Conservation (phyloP, 2,888 invertebrate genomes). For the Tolmerus cingulatus region DNA sequence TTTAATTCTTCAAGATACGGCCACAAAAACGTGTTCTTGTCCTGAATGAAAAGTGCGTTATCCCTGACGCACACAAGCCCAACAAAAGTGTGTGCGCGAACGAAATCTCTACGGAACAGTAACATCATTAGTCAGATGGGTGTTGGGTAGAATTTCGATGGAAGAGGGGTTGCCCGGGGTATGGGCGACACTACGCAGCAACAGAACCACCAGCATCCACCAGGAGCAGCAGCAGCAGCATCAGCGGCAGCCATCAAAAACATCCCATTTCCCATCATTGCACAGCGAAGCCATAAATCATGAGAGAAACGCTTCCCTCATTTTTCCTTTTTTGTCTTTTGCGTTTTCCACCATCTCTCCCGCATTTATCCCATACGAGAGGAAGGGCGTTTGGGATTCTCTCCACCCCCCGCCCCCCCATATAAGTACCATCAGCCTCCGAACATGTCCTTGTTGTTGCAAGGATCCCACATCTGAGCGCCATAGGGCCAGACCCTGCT, state of each 20-base stretch:
- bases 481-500: constrained; percentile 13
- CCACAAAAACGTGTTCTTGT: constrained; percentile 19
- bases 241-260: constrained; percentile 46
- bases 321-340: constrained; percentile 47
- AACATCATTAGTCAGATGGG: constrained; percentile 35
- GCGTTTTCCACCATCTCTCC: constrained; percentile 25
- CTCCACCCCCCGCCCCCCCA: not conserved
- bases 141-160: not conserved
- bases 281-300: constrained; percentile 48
- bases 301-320: constrained; percentile 44
- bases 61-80: not conserved
- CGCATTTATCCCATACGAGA: not conserved
- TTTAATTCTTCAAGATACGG: not conserved
- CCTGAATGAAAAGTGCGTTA: constrained; percentile 21
- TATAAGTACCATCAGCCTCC: constrained; percentile 13
- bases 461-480: constrained; percentile 9
- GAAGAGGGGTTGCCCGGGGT: not conserved
- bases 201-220: constrained; percentile 12
- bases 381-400: not conserved
- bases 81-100: not conserved
- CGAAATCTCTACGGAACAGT: not conserved
- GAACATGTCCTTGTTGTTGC: constrained; percentile 9
- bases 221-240: constrained; percentile 1
- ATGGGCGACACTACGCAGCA: constrained; percentile 23
- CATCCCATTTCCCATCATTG: constrained; percentile 47